Evolutionary conservation across 2,797 vertebrate species (phyloP).

Genomic region (Neostethus bicornis): DNA sequence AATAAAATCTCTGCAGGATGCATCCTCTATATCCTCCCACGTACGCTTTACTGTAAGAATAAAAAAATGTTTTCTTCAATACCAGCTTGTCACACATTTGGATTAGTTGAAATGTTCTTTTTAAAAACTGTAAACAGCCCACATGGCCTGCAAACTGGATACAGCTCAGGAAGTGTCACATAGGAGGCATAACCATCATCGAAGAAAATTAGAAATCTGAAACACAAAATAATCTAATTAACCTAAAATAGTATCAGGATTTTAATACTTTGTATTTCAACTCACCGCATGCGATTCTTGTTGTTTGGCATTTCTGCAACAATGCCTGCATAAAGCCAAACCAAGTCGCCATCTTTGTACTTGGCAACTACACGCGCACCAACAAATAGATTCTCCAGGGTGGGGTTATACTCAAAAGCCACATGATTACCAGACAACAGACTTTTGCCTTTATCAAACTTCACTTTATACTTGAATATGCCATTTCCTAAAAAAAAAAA

Average conservation of each 20-base stretch:
- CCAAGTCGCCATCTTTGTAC: constrained; percentile 95
- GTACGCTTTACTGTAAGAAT: constrained; percentile 84
- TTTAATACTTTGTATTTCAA: not conserved
- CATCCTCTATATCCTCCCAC: constrained; percentile 97
- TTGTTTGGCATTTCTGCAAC: constrained; percentile 96
- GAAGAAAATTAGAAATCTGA: constrained; percentile 96
- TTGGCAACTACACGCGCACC: constrained; percentile 95
- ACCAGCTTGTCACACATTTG: not conserved
- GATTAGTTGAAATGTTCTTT: not conserved
- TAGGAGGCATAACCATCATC: constrained; percentile 98
- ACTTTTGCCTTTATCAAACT: constrained; percentile 98
- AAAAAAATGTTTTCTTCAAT: not conserved
- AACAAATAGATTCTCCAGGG: constrained; percentile 87
- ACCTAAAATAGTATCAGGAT: not conserved
- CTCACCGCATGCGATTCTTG: constrained; percentile 95
- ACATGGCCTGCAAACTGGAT: constrained; percentile 92
- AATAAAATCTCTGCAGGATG: constrained; percentile 94
- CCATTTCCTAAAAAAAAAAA: constrained; percentile 77
- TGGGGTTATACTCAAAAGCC: constrained; percentile 93
- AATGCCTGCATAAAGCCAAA: constrained; percentile 98
- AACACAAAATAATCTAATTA: constrained; percentile 24
- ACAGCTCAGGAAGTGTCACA: constrained; percentile 91
- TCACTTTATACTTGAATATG: constrained; percentile 92
- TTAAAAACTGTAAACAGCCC: constrained; percentile 45
- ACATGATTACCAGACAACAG: constrained; percentile 97